Percentiles rank a stretch among this genome's conserved stretches.
Evolutionary conservation across 2,888 invertebrate genomes (phyloP).

Genomic region (Anthrax anthrax): DNA sequence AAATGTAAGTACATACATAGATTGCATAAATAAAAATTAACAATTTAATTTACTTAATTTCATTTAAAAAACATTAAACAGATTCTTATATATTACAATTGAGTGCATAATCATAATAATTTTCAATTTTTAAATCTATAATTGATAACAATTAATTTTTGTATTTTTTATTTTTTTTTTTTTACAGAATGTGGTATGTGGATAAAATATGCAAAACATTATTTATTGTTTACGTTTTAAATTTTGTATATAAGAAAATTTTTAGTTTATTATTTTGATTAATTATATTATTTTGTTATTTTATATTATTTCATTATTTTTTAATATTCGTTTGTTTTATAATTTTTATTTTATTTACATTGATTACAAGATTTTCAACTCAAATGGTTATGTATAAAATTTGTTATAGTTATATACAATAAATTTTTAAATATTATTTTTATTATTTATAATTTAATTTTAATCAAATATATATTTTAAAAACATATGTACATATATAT

Average conservation of each 20-base stretch:
- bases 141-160: too few species aligned
- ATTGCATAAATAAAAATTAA: not conserved
- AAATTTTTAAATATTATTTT: too few species aligned
- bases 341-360: not conserved
- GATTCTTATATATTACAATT: too few species aligned
- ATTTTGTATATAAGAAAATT: constrained; percentile 24
- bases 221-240: constrained; percentile 48
- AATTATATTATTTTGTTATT: not conserved
- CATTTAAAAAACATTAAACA: too few species aligned
- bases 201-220: constrained; percentile 57
- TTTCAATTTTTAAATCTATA: too few species aligned
- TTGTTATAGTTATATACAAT: too few species aligned
- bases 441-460: too few species aligned
- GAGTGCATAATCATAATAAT: too few species aligned
- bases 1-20: constrained; percentile 44
- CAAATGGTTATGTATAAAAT: too few species aligned
- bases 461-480: too few species aligned
- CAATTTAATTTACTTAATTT: not conserved
- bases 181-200: constrained; percentile 62
- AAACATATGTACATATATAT: too few species aligned
- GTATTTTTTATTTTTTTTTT: constrained; percentile 24
- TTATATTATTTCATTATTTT: not conserved
- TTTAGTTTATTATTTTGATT: constrained; percentile 15
- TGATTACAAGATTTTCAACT: too few species aligned
- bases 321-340: not conserved